phyloP scores from a whole-genome alignment of 1,140 invertebrate genomes.

The Papilio polytes region DNA sequence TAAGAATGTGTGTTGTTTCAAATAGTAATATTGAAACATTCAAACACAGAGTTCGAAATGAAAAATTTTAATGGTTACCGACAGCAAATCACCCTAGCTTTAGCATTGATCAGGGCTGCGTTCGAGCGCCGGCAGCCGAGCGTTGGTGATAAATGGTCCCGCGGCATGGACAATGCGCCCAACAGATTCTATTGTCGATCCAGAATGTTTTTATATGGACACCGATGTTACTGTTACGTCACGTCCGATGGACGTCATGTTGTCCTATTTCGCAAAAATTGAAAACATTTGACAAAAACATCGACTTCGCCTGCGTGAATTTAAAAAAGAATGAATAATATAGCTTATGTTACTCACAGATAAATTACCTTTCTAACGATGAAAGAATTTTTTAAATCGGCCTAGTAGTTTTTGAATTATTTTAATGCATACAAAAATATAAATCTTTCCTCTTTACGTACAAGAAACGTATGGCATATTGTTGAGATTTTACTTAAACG shows the following conservation, averaged over 20 bases:
- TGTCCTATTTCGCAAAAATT: neutral
- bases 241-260: constrained; percentile 12
- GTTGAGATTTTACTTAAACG: too few species aligned
- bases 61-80: constrained; percentile 27
- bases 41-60: neutral
- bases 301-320: too few species aligned
- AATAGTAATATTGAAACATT: constrained; percentile 6
- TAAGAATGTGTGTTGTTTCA: too few species aligned
- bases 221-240: constrained; percentile 19
- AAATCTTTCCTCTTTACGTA: neutral
- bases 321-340: too few species aligned
- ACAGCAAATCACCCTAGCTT: constrained; percentile 33
- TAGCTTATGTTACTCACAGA: too few species aligned
- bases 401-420: too few species aligned
- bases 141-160: constrained; percentile 34
- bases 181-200: constrained; percentile 33
- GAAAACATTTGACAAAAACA: neutral
- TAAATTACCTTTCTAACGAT: too few species aligned
- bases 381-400: too few species aligned
- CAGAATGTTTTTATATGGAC: constrained; percentile 35
- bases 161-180: constrained; percentile 31
- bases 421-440: too few species aligned
- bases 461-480: too few species aligned
- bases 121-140: constrained; percentile 31
- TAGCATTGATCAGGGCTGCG: constrained; percentile 33